phyloP scores from a whole-genome alignment of 2,888 invertebrate species.

The Pyrrhosoma nymphula region DNA sequence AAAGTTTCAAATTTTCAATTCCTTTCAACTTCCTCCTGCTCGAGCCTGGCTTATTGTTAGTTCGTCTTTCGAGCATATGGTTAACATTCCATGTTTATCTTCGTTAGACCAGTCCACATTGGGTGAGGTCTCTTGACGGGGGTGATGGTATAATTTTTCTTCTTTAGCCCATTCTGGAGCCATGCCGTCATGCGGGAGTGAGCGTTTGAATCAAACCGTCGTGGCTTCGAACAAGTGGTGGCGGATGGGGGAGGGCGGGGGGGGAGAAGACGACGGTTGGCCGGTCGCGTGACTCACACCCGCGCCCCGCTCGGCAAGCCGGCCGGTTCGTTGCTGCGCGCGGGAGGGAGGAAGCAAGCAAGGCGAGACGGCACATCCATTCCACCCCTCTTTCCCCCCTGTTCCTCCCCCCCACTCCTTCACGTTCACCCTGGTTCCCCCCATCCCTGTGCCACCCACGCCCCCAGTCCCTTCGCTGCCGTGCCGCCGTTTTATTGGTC shows the following conservation, averaged over 20 bases:
- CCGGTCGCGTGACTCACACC: conserved; percentile 7
- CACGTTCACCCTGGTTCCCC: background rate
- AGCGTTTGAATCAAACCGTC: background rate
- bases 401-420: background rate
- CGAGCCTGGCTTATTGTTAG: no score
- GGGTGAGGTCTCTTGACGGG: no score
- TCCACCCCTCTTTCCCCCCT: no score
- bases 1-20: no score
- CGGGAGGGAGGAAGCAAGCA: background rate
- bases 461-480: background rate
- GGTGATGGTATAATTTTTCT: no score
- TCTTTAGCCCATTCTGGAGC: no score
- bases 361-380: no score
- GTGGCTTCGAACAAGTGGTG: conserved; percentile 48
- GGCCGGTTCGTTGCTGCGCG: background rate
- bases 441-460: background rate
- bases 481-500: background rate
- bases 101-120: no score
- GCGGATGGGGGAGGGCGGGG: background rate
- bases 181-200: background rate
- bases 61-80: no score
- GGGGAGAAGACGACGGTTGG: background rate
- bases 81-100: no score
- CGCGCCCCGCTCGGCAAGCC: background rate
- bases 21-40: no score